Evolutionary conservation across 2,888 invertebrate genomes (phyloP), one percentile per base, ranked within the genome.

Genomic region (Hipparchia sbordonii): DNA sequence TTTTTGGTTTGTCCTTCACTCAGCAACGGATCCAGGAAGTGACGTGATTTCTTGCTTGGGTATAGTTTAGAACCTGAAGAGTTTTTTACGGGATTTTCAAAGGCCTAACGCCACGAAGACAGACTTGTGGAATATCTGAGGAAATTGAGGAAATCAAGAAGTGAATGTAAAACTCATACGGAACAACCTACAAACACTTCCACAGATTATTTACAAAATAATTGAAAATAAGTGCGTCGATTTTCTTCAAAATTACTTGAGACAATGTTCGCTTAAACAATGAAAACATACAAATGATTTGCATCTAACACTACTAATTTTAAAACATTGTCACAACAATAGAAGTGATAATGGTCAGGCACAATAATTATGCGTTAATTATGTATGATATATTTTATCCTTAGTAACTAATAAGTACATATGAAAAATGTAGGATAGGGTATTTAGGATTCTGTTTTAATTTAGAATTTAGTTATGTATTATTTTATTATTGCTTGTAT

Each of bases 181-280:
- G 45, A 56, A 33, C 54, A 60, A 46, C 45, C 61, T 33, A 52
- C 45, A 56, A 65, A 23, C 10, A 10, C 46, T 57, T 13, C 39
- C 52, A 59, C 72, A 62, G 72, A 69, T 69, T 63, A 71, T 60
- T 9, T 8, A 60, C 60, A 52, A 57, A 54, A 57, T 65, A 63
- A 23, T 65, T 59, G 33, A 73, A 71, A 77, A 69, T 67, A 69
- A 70, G 65, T 52, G 63, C 51, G 39, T 73, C 62, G 56, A 68
- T 2, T 71, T 65, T 65, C 67, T 72, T 62, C 65, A 71, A 67
- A 62, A 71, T 65, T 59, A 48, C 56, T 39, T 33, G 65, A 56
- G 66, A 63, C 61, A 60, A 68, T 76, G 63, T 39, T n/a, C 73
- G 77, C 73, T 77, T 72, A 74, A 77, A 82, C 81, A 81, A 82